A percentile compares a stretch with the other conserved stretches of the same genome.
Evolutionary conservation across 2,113 vertebrate species (phyloP).

Genomic region (Neogobius melanostomus): DNA sequence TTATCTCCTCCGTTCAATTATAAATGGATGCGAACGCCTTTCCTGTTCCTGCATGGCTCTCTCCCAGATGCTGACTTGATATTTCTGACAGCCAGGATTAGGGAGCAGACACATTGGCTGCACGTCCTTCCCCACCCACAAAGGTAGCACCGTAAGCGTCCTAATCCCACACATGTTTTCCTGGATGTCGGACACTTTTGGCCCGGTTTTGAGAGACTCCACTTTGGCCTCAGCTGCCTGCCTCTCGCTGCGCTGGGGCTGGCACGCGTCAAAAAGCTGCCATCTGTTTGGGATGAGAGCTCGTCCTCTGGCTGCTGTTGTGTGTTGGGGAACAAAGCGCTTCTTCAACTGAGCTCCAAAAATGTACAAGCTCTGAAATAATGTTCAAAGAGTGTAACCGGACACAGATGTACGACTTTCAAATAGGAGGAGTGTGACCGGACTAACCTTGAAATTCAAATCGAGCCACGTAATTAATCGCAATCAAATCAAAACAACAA

Average conservation of each 20-base stretch:
- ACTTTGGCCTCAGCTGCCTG: conserved; percentile 18
- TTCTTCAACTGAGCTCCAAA: neutral
- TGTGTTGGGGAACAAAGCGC: conserved; percentile 24
- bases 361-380: conserved; percentile 17
- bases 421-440: neutral
- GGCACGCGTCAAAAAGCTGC: conserved; percentile 23
- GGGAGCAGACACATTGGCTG: neutral
- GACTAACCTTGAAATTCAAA: conserved; percentile 2
- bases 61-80: conserved; percentile 18
- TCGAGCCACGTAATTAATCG: neutral
- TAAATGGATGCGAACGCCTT: conserved; percentile 11
- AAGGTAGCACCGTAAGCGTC: neutral
- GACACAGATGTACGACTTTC: neutral
- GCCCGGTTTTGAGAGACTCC: conserved; percentile 14
- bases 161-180: conserved; percentile 1
- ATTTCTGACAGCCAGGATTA: conserved; percentile 11
- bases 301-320: conserved; percentile 29
- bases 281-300: conserved; percentile 43
- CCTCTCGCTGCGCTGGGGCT: conserved; percentile 13
- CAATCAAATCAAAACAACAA: too few relatives aligned
- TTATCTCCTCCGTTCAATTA: conserved; percentile 37
- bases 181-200: conserved; percentile 21
- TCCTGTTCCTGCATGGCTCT: neutral
- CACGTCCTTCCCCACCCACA: neutral
- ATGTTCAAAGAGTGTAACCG: neutral